Evolutionary conservation across 2,888 invertebrate genomes (phyloP).

Genomic region (Habroteleia sp.): DNA sequence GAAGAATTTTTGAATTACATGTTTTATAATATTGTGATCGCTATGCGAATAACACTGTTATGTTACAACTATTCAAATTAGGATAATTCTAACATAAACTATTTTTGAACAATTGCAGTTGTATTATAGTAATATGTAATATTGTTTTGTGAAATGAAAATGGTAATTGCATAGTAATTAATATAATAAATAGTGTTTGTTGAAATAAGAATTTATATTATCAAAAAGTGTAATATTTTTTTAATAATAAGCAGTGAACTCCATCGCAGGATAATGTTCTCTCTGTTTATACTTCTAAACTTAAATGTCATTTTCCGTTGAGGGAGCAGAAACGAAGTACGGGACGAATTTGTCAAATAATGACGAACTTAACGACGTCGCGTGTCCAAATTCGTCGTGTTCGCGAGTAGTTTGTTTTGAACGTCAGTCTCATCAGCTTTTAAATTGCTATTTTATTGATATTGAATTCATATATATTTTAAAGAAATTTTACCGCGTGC

Average conservation of each 20-base stretch:
- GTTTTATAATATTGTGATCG: too few species aligned
- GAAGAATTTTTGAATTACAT: too few species aligned
- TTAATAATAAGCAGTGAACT: too few species aligned
- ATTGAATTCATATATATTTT: slow-evolving; percentile 46
- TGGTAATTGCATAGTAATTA: too few species aligned
- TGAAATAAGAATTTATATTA: too few species aligned
- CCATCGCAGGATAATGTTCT: too few species aligned
- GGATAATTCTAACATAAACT: too few species aligned
- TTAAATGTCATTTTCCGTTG: slow-evolving; percentile 60
- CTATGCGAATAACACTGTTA: too few species aligned
- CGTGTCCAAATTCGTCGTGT: slow-evolving; percentile 53
- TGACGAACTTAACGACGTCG: slow-evolving; percentile 61
- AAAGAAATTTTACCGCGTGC: slow-evolving; percentile 10
- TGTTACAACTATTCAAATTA: too few species aligned
- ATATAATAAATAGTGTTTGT: slow-evolving; percentile 43
- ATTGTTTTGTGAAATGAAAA: too few species aligned
- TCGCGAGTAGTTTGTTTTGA: slow-evolving; percentile 54
- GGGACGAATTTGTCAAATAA: slow-evolving; percentile 50
- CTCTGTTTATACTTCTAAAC: slow-evolving; percentile 39
- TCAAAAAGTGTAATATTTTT: slow-evolving; percentile 4
- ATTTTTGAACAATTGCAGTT: too few species aligned
- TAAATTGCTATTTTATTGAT: slow-evolving; percentile 58
- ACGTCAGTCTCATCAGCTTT: slow-evolving; percentile 55
- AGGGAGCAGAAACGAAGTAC: slow-evolving; percentile 34
- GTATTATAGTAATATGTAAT: too few species aligned